A percentile compares a stretch with the other conserved stretches of the same genome.
phyloP scores from a whole-genome alignment of 1,140 invertebrate species.

The Ladona fulva region DNA sequence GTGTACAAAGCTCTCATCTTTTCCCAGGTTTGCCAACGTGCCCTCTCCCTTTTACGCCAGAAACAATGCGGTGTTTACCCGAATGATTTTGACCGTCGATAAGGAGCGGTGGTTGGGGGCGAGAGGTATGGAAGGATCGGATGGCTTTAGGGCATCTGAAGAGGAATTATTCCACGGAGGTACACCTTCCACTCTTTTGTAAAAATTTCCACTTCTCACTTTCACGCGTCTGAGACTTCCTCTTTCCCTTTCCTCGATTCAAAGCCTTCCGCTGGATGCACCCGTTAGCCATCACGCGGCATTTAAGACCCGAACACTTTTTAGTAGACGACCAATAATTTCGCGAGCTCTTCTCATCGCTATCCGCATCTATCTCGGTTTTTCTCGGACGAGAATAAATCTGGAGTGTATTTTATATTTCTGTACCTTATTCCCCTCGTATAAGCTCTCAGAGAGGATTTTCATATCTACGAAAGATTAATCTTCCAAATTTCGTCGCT shows the following conservation, averaged over 20 bases:
- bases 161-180: neutral
- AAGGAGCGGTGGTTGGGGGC: neutral
- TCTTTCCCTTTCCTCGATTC: neutral
- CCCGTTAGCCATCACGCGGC: no score
- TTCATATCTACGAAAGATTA: no score
- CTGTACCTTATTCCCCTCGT: no score
- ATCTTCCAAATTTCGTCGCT: no score
- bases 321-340: no score
- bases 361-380: no score
- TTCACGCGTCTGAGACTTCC: neutral
- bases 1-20: neutral
- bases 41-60: neutral
- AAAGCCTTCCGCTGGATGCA: no score
- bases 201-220: neutral
- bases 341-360: no score
- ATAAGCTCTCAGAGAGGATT: no score
- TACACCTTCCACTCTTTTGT: neutral
- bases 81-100: constrained; percentile 3
- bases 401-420: no score
- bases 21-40: neutral
- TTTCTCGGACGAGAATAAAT: no score
- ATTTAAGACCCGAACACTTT: no score
- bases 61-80: neutral
- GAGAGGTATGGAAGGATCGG: neutral
- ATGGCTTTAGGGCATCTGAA: neutral